Percentiles rank a stretch among this genome's conserved stretches.
Evolutionary conservation across 2,113 vertebrate genomes (phyloP).

Genomic region (Erythrolamprus reginae): DNA sequence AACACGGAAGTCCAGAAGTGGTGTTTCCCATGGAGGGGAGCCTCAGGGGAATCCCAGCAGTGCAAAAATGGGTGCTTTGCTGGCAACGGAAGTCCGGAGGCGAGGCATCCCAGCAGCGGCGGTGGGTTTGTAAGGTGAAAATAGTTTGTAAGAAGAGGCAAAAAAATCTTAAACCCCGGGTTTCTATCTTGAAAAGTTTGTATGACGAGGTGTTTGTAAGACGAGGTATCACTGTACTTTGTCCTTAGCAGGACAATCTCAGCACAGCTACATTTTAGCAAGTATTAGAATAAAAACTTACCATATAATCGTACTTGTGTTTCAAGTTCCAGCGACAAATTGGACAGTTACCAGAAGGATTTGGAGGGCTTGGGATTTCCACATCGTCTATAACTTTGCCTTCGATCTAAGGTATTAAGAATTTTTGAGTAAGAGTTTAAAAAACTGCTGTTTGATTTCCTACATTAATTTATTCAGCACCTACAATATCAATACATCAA

Average conservation of each 20-base stretch:
- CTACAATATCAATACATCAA: neutral
- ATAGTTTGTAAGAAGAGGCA: no score
- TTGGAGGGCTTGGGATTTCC: conserved; percentile 78
- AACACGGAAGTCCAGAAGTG: no score
- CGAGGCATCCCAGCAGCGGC: no score
- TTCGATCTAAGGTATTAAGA: conserved; percentile 77
- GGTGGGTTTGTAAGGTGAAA: no score
- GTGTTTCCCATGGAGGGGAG: no score
- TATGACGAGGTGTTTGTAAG: no score
- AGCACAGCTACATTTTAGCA: neutral
- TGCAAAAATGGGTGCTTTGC: no score
- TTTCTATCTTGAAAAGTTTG: no score
- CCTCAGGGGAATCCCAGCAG: no score
- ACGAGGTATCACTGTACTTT: no score
- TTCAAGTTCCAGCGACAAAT: conserved; percentile 98
- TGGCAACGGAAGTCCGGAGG: no score
- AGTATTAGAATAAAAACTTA: conserved; percentile 62
- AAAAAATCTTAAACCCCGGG: no score
- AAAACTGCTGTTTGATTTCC: neutral
- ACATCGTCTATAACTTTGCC: conserved; percentile 67
- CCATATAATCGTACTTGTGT: conserved; percentile 87
- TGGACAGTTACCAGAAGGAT: conserved; percentile 87
- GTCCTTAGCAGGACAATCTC: neutral
- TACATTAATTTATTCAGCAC: neutral
- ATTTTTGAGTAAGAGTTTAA: neutral